These are phyloP conservation scores for Eristalis intricaria DNA, from an alignment of 2,888 invertebrate species.

Conservation along the genomic window DNA sequence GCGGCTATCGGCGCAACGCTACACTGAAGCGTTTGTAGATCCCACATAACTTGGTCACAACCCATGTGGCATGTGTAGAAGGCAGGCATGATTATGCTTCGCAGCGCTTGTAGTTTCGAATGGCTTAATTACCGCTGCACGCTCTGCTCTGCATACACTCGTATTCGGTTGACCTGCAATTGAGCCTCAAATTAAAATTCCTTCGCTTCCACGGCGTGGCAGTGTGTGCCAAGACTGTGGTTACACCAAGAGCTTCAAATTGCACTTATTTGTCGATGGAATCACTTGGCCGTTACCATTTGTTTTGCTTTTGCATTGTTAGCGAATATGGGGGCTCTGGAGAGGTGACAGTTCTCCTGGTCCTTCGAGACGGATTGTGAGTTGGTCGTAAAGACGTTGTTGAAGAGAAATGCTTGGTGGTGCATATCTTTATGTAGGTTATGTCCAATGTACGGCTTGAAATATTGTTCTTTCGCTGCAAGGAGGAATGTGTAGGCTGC, in stretches of 20 bases:
- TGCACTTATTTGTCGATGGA: conserved; percentile 22
- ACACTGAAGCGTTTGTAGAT: conserved; percentile 39
- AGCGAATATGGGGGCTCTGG: neutral
- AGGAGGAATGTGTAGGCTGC: too few relatives aligned
- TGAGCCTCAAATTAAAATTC: conserved; percentile 69
- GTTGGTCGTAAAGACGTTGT: too few relatives aligned
- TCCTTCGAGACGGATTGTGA: neutral
- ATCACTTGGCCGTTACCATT: conserved; percentile 16
- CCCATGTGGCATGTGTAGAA: conserved; percentile 16
- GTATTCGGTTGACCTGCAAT: conserved; percentile 57
- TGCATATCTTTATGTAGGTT: too few relatives aligned
- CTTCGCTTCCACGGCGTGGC: conserved; percentile 32
- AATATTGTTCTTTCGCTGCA: too few relatives aligned
- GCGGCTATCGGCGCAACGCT: neutral
- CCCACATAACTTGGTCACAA: conserved; percentile 32
- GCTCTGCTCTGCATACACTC: conserved; percentile 26
- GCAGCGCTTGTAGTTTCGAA: conserved; percentile 38
- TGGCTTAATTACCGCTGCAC: conserved; percentile 64
- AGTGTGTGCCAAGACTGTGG: conserved; percentile 47
- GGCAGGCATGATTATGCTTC: conserved; percentile 46
- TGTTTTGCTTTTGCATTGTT: neutral
- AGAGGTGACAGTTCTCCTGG: neutral
- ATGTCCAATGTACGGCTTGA: too few relatives aligned
- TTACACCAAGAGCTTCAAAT: conserved; percentile 28
- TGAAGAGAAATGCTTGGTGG: too few relatives aligned